Evolutionary conservation across 1,140 invertebrate species (phyloP).

Genomic region (Zaprionus inermis): DNA sequence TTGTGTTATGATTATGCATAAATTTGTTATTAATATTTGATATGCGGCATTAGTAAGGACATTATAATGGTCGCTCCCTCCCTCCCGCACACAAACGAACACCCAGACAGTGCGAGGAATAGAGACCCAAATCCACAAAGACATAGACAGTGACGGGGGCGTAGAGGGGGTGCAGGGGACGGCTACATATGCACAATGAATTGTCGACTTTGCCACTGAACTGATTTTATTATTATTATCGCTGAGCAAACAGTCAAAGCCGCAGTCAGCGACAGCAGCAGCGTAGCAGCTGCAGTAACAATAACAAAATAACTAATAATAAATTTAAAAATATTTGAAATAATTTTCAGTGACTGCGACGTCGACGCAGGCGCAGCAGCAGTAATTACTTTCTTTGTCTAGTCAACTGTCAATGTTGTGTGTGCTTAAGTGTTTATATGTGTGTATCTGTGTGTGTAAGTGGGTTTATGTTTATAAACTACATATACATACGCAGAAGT

Average conservation of each 20-base stretch:
- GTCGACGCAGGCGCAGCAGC: constrained; percentile 30
- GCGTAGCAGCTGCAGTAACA: constrained; percentile 25
- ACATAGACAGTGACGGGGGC: neutral
- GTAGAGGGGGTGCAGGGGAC: neutral
- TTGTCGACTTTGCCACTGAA: constrained; percentile 64
- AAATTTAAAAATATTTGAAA: constrained; percentile 60
- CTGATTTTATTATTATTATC: constrained; percentile 56
- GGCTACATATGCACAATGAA: constrained; percentile 37
- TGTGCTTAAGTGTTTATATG: neutral
- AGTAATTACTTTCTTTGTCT: constrained; percentile 26
- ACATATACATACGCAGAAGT: no score
- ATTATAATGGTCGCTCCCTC: constrained; percentile 11
- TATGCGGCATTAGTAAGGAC: constrained; percentile 43
- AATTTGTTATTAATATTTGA: constrained; percentile 68
- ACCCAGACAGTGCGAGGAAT: neutral
- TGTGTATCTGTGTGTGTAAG: neutral
- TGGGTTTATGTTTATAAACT: neutral
- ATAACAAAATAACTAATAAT: constrained; percentile 36
- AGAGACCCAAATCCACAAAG: neutral
- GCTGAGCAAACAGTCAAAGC: constrained; percentile 24
- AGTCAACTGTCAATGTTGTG: neutral
- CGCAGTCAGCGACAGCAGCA: constrained; percentile 11
- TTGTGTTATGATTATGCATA: constrained; percentile 56
- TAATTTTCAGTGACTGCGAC: constrained; percentile 36
- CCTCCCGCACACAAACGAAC: neutral